Evolutionary conservation across 2,888 invertebrate genomes (phyloP), one percentile per base, ranked within the genome.

Genomic region (Drosophila ustulata): DNA sequence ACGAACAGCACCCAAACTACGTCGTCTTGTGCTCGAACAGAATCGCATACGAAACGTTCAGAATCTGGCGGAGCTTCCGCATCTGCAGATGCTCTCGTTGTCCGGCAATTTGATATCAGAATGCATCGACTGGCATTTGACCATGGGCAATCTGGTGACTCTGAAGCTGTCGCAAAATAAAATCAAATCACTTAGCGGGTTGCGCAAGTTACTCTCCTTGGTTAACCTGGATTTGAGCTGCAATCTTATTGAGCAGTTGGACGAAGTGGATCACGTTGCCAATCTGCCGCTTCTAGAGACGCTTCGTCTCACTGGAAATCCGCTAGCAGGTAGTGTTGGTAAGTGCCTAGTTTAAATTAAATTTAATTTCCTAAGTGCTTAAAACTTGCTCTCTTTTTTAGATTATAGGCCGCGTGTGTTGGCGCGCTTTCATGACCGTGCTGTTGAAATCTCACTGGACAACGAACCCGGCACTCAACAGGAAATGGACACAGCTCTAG

Each of bases 321-420:
- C 97, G 13, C 96, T 99, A 0, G 97, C 98, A 0, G 95, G 92
- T 13, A 91, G 91, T 74, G 92, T 92, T 45, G 92, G 92, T 92
- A 73, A 80, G 85, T 53, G 1, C n/a, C 11, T n/a, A 2, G 2
- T 37, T 37, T 11, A 37, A 0, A n/a, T 37, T n/a, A 11, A 4
- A 37, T 37, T 37, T 37, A 0, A 4, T 18, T 18, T 18, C 18
- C 18, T 11, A 23, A 7, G 45, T 6, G 4, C 28, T 34, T 34
- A 3, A 47, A 11, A 1, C 18, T 3, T 28, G 25, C 11, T 26
- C 3, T 3, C 4, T 3, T n/a, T 57, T 28, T 3, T 34, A 90
- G 98, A 99, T 93, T 99, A 98, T 90, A 94, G 99, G 83, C 96
- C 97, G 0, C 96, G 97, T 89, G 96, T 98, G 3, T 93, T 99